phyloP scores from a whole-genome alignment of 2,113 vertebrate genomes.

The Danio rerio region DNA sequence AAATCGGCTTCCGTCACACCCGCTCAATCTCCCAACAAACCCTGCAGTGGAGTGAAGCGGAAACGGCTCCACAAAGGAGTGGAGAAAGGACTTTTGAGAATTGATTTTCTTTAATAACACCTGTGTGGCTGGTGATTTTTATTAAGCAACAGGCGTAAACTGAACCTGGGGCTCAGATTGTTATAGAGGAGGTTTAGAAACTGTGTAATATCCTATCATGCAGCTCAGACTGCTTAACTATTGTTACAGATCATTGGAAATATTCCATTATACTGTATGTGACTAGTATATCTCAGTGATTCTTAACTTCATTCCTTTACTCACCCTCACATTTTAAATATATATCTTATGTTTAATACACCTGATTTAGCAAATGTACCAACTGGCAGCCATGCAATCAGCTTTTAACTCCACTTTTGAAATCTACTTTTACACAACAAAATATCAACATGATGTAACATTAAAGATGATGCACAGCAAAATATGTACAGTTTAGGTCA shows the following conservation, averaged over 20 bases:
- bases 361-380: too few species aligned
- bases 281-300: too few species aligned
- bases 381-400: too few species aligned
- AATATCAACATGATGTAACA: too few species aligned
- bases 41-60: not conserved
- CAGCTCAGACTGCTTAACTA: not conserved
- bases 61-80: not conserved
- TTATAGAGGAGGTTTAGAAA: not conserved
- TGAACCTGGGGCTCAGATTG: not conserved
- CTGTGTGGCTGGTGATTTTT: constrained; percentile 5
- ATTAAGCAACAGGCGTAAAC: constrained; percentile 3
- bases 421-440: too few species aligned
- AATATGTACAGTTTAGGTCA: too few species aligned
- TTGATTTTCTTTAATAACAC: constrained; percentile 18
- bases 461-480: too few species aligned
- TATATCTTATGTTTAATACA: too few species aligned
- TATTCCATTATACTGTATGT: not conserved
- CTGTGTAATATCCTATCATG: constrained; percentile 9
- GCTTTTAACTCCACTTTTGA: too few species aligned
- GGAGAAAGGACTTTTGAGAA: not conserved
- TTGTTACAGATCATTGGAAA: not conserved
- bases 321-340: too few species aligned
- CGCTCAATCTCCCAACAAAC: not conserved
- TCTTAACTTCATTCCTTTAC: too few species aligned
- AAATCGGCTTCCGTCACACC: constrained; percentile 16